Percentiles rank a stretch among this genome's conserved stretches.
phyloP scores from a whole-genome alignment of 2,888 invertebrate genomes.

The Balanococcus diminutus region DNA sequence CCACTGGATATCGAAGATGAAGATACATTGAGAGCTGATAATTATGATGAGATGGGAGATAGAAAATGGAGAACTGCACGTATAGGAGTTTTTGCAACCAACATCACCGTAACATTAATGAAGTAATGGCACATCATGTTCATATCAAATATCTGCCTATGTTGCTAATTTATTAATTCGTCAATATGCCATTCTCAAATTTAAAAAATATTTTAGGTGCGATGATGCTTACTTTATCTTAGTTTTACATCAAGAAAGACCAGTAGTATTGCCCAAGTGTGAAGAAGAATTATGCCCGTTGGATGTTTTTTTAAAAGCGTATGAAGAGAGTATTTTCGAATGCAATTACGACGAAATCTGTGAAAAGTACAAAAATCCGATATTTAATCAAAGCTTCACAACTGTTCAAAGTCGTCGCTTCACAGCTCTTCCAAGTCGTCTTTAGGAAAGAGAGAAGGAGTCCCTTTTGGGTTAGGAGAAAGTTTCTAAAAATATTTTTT shows the following conservation, averaged over 20 bases:
- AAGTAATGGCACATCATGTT: slow-evolving; percentile 66
- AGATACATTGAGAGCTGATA: slow-evolving; percentile 66
- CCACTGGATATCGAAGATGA: slow-evolving; percentile 71
- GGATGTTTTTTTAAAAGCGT: slow-evolving; percentile 66
- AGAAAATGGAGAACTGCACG: slow-evolving; percentile 65
- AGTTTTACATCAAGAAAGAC: slow-evolving; percentile 76
- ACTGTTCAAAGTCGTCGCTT: too few species aligned
- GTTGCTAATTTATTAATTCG: not conserved
- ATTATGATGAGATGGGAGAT: slow-evolving; percentile 60
- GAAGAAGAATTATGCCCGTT: slow-evolving; percentile 73
- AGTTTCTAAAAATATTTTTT: too few species aligned
- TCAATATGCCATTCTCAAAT: too few species aligned
- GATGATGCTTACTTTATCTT: slow-evolving; percentile 63
- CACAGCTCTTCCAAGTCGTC: too few species aligned
- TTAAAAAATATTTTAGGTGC: slow-evolving; percentile 64
- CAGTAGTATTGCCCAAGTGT: slow-evolving; percentile 74
- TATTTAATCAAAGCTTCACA: not conserved
- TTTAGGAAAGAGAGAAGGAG: too few species aligned
- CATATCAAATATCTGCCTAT: not conserved
- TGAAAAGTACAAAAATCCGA: slow-evolving; percentile 60
- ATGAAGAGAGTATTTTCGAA: slow-evolving; percentile 67
- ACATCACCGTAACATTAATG: slow-evolving; percentile 76
- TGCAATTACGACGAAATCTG: slow-evolving; percentile 74
- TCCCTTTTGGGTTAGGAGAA: too few species aligned
- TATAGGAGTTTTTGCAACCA: slow-evolving; percentile 79